phyloP scores from a whole-genome alignment of 2,888 invertebrate species.

The Altica lythri region DNA sequence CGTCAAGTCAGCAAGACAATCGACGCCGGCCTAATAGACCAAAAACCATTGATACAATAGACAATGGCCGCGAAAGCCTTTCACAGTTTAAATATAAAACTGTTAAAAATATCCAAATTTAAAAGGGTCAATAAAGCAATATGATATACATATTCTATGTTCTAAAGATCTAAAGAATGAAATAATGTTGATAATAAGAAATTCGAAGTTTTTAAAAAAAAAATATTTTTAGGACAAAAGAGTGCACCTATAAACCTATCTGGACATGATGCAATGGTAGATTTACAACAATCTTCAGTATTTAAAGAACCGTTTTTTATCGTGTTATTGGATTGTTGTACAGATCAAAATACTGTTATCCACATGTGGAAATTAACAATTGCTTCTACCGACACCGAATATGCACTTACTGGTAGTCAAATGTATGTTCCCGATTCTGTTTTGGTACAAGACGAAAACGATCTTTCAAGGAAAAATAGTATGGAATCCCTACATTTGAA shows the following conservation, averaged over 20 bases:
- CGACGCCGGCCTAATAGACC: too few relatives aligned
- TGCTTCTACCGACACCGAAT: constrained; percentile 66
- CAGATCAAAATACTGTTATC: constrained; percentile 80
- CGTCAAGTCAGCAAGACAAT: too few relatives aligned
- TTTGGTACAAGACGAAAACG: constrained; percentile 81
- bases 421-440: constrained; percentile 91
- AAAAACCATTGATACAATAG: too few relatives aligned
- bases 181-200: too few relatives aligned
- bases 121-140: too few relatives aligned
- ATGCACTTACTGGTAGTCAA: constrained; percentile 68
- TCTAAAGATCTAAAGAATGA: neutral
- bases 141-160: too few relatives aligned
- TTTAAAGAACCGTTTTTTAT: constrained; percentile 96
- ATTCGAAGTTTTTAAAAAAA: too few relatives aligned
- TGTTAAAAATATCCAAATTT: too few relatives aligned
- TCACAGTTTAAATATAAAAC: too few relatives aligned
- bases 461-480: constrained; percentile 57
- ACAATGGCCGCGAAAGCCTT: too few relatives aligned
- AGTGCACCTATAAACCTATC: constrained; percentile 50
- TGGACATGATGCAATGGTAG: constrained; percentile 85
- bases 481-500: constrained; percentile 57
- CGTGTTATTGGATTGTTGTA: constrained; percentile 88
- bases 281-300: constrained; percentile 80
- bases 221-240: constrained; percentile 47
- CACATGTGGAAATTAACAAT: constrained; percentile 97